Percentiles rank a stretch among this genome's conserved stretches.
Evolutionary conservation across 2,797 vertebrate genomes (phyloP).

Genomic region (Schizopygopsis pylzovi): DNA sequence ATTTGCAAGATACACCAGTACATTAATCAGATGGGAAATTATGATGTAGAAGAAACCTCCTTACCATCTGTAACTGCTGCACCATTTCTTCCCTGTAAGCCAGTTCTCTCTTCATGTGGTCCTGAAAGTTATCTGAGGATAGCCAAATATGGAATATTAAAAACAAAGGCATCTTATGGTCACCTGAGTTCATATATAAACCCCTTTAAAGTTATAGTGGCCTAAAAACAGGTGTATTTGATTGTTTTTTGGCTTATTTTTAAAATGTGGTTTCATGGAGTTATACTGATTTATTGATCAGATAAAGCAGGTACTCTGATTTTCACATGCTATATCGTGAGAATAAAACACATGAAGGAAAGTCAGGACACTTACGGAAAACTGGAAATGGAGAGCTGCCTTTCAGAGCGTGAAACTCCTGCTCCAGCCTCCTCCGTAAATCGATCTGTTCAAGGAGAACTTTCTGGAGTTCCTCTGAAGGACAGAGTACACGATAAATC

Average conservation of each 20-base stretch:
- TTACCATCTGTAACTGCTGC: conserved; percentile 96
- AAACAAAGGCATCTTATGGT: not conserved
- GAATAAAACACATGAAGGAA: not conserved
- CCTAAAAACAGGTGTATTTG: not conserved
- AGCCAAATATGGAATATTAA: not conserved
- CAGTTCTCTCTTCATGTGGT: conserved; percentile 97
- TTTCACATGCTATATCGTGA: not conserved
- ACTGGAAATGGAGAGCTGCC: conserved; percentile 93
- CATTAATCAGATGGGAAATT: not conserved
- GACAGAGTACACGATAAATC: conserved; percentile 18
- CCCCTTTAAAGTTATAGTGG: not conserved
- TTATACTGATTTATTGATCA: not conserved
- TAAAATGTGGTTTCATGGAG: not conserved
- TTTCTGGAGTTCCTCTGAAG: conserved; percentile 97
- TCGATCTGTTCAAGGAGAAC: conserved; percentile 98
- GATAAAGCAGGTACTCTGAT: conserved; percentile 8
- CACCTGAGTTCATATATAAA: not conserved
- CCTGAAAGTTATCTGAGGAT: conserved; percentile 92
- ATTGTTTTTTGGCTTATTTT: not conserved
- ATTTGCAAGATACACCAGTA: not conserved
- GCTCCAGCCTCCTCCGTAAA: conserved; percentile 93
- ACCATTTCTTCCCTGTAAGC: conserved; percentile 99
- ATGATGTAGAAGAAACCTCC: conserved; percentile 52
- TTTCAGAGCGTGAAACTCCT: conserved; percentile 97
- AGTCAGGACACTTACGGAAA: conserved; percentile 88